Percentiles rank a stretch among this genome's conserved stretches.
phyloP scores from a whole-genome alignment of 2,113 vertebrate species.

The Entelurus aequoreus region DNA sequence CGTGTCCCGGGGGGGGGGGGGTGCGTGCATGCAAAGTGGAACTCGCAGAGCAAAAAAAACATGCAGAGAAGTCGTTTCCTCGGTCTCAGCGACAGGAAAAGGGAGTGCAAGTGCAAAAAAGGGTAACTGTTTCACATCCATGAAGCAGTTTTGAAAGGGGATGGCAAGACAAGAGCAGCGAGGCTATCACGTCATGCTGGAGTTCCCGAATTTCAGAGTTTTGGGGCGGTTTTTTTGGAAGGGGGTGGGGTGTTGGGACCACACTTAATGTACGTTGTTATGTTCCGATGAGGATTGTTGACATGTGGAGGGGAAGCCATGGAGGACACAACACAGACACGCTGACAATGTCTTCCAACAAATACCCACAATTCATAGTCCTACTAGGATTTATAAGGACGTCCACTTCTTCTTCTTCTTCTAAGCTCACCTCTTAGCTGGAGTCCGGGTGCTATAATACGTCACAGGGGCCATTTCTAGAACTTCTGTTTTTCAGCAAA shows the following conservation, averaged over 20 bases:
- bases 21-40: slow-evolving; percentile 8
- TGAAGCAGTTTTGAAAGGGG: slow-evolving; percentile 64
- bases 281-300: slow-evolving; percentile 45
- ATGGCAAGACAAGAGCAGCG: slow-evolving; percentile 74
- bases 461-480: too few relatives aligned
- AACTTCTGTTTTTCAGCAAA: too few relatives aligned
- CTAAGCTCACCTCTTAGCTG: too few relatives aligned
- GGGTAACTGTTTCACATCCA: slow-evolving; percentile 72
- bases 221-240: background rate
- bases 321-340: slow-evolving; percentile 45
- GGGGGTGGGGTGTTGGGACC: slow-evolving; percentile 60
- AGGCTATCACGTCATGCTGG: slow-evolving; percentile 79
- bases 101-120: slow-evolving; percentile 48
- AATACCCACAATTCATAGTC: background rate
- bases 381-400: slow-evolving; percentile 14
- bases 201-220: slow-evolving; percentile 72
- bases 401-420: too few relatives aligned
- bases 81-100: slow-evolving; percentile 69
- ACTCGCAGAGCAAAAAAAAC: slow-evolving; percentile 59
- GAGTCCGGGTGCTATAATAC: too few relatives aligned
- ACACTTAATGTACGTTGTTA: slow-evolving; percentile 44
- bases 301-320: slow-evolving; percentile 50
- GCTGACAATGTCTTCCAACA: slow-evolving; percentile 57
- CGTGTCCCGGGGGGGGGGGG: slow-evolving; percentile 20
- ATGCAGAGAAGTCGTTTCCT: slow-evolving; percentile 78